Evolutionary conservation across 2,888 invertebrate genomes (phyloP).

Genomic region (Cataglyphis livida): DNA sequence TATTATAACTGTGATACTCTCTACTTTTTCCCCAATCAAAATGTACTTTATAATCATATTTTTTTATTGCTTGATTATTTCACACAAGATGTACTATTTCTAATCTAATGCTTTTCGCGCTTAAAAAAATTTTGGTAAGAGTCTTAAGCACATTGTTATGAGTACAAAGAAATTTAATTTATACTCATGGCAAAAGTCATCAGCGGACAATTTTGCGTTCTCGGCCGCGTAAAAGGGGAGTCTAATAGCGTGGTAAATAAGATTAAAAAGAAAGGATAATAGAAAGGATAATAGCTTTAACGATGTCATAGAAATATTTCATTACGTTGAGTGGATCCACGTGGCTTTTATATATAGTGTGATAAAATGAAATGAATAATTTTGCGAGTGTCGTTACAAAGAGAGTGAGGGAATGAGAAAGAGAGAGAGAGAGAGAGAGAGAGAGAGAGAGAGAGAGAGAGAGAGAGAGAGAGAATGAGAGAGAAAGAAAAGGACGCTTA

Average conservation of each 20-base stretch:
- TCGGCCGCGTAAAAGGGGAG: slow-evolving; percentile 5
- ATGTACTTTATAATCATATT: neutral
- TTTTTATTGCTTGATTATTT: neutral
- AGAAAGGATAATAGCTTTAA: slow-evolving; percentile 53
- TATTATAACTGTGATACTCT: neutral
- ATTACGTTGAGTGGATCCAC: slow-evolving; percentile 70
- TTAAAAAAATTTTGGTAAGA: neutral
- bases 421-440: neutral
- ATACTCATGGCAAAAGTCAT: neutral
- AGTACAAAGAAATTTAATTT: neutral
- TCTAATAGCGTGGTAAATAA: slow-evolving; percentile 18
- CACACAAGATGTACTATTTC: neutral
- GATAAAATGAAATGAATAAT: slow-evolving; percentile 67
- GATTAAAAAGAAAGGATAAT: slow-evolving; percentile 42
- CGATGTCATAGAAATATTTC: slow-evolving; percentile 70
- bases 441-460: neutral
- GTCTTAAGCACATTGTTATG: neutral
- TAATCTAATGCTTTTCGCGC: neutral
- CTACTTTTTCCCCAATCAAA: neutral
- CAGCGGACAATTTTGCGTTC: slow-evolving; percentile 23
- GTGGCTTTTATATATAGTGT: slow-evolving; percentile 33
- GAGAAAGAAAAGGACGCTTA: slow-evolving; percentile 43
- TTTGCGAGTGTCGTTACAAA: slow-evolving; percentile 54
- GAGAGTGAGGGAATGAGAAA: neutral
- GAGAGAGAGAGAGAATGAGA: neutral